Evolutionary conservation across 1,140 invertebrate genomes (phyloP), one percentile per base, ranked within the genome.

Genomic region (Conopomorpha cramerella): DNA sequence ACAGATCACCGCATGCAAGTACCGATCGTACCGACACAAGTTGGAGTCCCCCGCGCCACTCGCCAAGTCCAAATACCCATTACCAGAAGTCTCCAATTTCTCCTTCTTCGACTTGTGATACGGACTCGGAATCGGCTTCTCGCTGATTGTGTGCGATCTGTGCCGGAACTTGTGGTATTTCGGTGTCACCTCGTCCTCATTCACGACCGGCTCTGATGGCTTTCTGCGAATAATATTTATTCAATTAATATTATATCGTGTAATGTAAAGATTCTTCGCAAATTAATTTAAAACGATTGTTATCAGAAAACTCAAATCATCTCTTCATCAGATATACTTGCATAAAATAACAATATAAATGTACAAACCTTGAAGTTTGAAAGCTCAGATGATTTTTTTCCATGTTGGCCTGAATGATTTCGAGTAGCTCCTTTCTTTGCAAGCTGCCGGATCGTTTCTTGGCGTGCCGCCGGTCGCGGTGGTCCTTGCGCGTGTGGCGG

Each of bases 331-430:
- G n/a, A n/a, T n/a, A n/a, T n/a, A n/a, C n/a, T n/a, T n/a, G n/a
- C n/a, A 49, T 27, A 43, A 16, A 41, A 43, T 37, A 16, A 41
- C 12, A 15, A 43, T 32, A 29, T 36, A 36, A 12, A 39, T 28
- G 1, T 31, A 54, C 52, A 74, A 72, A 89, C 87, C 87, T 87
- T 66, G 84, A 83, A 63, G 85, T 81, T 81, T 90, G 86, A 83
- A 89, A 88, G 84, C 85, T 87, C 78, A 89, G 78, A 68, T 91
- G 90, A 71, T 93, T 93, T 73, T 92, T 91, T 68, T 93, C 91
- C 90, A 94, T 92, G 64, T 93, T 93, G 38, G 90, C 89, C 70
- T 93, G 88, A 51, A 93, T 90, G 46, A 93, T 89, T 74, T 92
- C 89, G 36, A 91, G 84, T 43, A 93, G 79, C 71, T 92, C 88